A percentile compares a stretch with the other conserved stretches of the same genome.
These are phyloP conservation scores for Marasmarcha lunaedactyla DNA, from an alignment of 2,888 invertebrate genomes.

Conservation along the genomic window DNA sequence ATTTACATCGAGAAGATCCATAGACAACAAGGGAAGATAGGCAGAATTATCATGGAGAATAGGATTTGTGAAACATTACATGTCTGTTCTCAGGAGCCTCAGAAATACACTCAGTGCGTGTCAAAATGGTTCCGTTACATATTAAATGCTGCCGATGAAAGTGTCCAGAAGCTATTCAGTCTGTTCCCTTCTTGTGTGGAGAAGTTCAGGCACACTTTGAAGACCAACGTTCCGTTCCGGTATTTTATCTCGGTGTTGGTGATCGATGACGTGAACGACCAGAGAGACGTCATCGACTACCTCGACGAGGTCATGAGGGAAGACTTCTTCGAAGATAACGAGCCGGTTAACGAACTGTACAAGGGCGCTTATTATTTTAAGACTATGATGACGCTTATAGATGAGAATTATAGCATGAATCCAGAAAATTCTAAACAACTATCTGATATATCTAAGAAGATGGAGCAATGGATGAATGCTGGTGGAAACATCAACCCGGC, in stretches of 20 bases:
- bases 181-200: conserved; percentile 21
- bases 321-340: not conserved
- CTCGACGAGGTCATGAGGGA: conserved; percentile 30
- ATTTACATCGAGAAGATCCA: conserved; percentile 22
- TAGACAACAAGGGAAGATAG: conserved; percentile 31
- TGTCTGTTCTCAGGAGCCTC: conserved; percentile 25
- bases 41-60: conserved; percentile 22
- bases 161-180: conserved; percentile 22
- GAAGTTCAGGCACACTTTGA: conserved; percentile 21
- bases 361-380: conserved; percentile 19
- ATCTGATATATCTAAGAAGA: conserved; percentile 21
- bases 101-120: conserved; percentile 26
- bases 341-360: conserved; percentile 12
- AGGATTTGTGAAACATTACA: conserved; percentile 25
- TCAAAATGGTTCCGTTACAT: conserved; percentile 28
- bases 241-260: conserved; percentile 21
- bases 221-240: conserved; percentile 23
- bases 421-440: conserved; percentile 22
- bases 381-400: conserved; percentile 23
- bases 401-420: conserved; percentile 26
- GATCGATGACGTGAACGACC: conserved; percentile 17
- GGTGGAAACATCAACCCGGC: not conserved
- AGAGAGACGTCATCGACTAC: conserved; percentile 32
- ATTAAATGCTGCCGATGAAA: conserved; percentile 16
- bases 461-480: conserved; percentile 12